Conservation (phyloP, 2,113 vertebrate genomes). For the Rhinopomastus cyanomelas region DNA sequence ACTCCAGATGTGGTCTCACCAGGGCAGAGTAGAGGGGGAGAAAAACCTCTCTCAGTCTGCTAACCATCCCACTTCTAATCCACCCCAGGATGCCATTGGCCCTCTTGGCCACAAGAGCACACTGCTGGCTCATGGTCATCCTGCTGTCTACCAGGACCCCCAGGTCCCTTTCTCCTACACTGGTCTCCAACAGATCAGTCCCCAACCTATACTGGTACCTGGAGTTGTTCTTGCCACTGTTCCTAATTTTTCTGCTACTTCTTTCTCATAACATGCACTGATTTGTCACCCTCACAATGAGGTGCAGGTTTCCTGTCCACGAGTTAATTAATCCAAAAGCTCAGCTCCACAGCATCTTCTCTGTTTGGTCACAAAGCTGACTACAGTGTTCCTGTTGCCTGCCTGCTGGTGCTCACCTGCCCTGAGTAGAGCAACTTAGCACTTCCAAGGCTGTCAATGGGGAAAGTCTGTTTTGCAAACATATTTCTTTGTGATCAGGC, state of each 20-base stretch:
- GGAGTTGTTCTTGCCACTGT: too few species aligned
- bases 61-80: too few species aligned
- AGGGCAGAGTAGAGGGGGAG: too few species aligned
- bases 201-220: too few species aligned
- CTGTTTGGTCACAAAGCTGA: neutral
- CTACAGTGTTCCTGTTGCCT: fast-evolving
- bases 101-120: too few species aligned
- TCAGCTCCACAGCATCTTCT: fast-evolving
- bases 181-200: too few species aligned
- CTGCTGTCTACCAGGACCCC: too few species aligned
- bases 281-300: neutral
- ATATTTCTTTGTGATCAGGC: neutral
- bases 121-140: too few species aligned
- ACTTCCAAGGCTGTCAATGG: neutral
- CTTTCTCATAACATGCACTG: neutral
- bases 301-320: neutral
- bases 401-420: neutral
- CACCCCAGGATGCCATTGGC: too few species aligned
- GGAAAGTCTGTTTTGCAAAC: neutral
- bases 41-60: too few species aligned
- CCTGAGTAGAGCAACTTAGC: neutral
- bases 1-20: too few species aligned
- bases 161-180: too few species aligned
- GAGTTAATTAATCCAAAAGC: neutral
- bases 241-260: neutral